Conservation (phyloP, 2,888 invertebrate genomes). For the Sinotaia quadrata region DNA sequence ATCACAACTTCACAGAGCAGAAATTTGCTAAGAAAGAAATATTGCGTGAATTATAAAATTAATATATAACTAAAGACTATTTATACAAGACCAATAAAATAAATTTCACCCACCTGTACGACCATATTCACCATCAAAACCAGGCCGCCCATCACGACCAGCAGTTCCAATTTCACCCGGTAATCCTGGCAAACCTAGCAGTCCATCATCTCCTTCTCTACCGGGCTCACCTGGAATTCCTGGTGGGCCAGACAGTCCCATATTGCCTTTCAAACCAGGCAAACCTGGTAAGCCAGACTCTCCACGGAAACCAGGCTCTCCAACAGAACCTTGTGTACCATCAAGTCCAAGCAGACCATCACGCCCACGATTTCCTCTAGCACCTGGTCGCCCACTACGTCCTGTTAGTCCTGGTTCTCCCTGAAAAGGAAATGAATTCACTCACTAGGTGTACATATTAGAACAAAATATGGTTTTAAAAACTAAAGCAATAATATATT, state of each 20-base stretch:
- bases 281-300: conserved; percentile 62
- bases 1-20: no score
- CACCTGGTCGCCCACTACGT: conserved; percentile 14
- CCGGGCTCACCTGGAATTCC: conserved; percentile 43
- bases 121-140: conserved; percentile 41
- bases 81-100: no score
- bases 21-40: no score
- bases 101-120: background rate
- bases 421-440: no score
- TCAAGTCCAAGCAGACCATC: conserved; percentile 13
- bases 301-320: conserved; percentile 57
- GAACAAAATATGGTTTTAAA: no score
- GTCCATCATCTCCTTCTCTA: conserved; percentile 12
- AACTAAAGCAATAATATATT: no score
- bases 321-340: conserved; percentile 59
- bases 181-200: conserved; percentile 21
- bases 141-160: conserved; percentile 40
- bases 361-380: conserved; percentile 9
- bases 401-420: conserved; percentile 20
- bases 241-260: conserved; percentile 37
- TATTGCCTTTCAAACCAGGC: conserved; percentile 42
- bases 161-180: conserved; percentile 32
- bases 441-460: no score
- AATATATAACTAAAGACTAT: no score
- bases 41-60: no score